phyloP scores from a whole-genome alignment of 2,797 vertebrate genomes.

The Eurystomus glaucurus region DNA sequence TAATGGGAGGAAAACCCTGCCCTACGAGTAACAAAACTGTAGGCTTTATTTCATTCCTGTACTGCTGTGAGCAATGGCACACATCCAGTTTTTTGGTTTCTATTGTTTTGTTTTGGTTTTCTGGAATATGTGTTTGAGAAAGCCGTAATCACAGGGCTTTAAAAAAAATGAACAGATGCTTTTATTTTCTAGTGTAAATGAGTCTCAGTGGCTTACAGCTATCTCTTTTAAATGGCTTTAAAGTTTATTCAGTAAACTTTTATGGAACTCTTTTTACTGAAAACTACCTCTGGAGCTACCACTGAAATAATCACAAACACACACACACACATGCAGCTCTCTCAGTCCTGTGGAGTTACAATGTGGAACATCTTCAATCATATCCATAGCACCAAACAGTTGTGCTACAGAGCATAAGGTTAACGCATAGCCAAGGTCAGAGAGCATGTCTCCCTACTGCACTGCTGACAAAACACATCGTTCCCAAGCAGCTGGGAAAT shows the following conservation, averaged over 20 bases:
- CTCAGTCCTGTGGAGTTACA: background rate
- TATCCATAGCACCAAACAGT: background rate
- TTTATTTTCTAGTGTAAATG: conserved; percentile 22
- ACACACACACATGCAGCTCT: rapidly evolving
- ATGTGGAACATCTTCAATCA: background rate
- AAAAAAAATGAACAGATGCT: conserved; percentile 18
- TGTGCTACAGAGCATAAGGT: background rate
- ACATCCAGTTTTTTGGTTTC: background rate
- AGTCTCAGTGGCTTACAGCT: background rate
- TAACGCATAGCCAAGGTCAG: background rate
- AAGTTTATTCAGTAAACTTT: background rate
- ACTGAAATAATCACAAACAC: background rate
- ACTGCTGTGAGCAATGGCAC: background rate
- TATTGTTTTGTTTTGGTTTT: background rate
- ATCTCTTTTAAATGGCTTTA: background rate
- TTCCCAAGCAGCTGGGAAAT: background rate
- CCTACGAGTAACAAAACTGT: background rate
- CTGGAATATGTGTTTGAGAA: conserved; percentile 5
- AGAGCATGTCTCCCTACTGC: background rate
- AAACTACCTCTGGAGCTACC: background rate
- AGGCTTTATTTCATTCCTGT: background rate
- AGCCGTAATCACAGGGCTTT: background rate
- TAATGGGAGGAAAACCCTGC: background rate
- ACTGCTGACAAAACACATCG: background rate
- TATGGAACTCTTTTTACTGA: background rate